Conservation (phyloP, 92 coral and sea anemone species). For the Bergia sp. region DNA sequence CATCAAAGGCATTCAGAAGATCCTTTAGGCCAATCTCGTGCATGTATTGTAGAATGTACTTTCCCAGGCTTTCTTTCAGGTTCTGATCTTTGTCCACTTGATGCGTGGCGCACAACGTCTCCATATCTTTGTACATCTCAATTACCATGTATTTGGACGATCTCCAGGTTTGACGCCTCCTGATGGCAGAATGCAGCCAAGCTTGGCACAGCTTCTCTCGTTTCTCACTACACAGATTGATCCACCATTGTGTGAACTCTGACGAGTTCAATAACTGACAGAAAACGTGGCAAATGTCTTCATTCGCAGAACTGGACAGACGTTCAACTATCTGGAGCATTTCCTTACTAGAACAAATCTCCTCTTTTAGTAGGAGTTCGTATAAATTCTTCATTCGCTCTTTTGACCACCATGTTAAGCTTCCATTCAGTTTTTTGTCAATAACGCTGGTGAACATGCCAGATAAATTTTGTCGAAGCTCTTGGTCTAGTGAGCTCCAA, state of each 20-base stretch:
- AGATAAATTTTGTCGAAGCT: slow-evolving; percentile 1
- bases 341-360: not conserved
- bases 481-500: not conserved
- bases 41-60: not conserved
- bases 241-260: slow-evolving; percentile 6
- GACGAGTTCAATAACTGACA: not conserved
- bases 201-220: not conserved
- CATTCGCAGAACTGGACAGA: not conserved
- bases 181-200: slow-evolving; percentile 8
- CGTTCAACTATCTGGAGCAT: slow-evolving; percentile 17
- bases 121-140: not conserved
- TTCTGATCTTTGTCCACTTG: not conserved
- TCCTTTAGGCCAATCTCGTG: not conserved
- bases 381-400: not conserved
- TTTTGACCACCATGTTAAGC: slow-evolving; percentile 3
- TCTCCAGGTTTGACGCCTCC: not conserved
- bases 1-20: not conserved
- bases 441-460: not conserved
- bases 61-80: slow-evolving; percentile 10
- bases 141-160: not conserved
- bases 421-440: not conserved
- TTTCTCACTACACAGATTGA: not conserved
- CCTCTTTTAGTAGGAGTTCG: slow-evolving; percentile 1
- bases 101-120: not conserved
- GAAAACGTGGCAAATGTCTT: slow-evolving; percentile 1